A percentile compares a stretch with the other conserved stretches of the same genome.
Conservation (phyloP, 2,797 vertebrate species). For the Pseudotriccus pelzelni region DNA sequence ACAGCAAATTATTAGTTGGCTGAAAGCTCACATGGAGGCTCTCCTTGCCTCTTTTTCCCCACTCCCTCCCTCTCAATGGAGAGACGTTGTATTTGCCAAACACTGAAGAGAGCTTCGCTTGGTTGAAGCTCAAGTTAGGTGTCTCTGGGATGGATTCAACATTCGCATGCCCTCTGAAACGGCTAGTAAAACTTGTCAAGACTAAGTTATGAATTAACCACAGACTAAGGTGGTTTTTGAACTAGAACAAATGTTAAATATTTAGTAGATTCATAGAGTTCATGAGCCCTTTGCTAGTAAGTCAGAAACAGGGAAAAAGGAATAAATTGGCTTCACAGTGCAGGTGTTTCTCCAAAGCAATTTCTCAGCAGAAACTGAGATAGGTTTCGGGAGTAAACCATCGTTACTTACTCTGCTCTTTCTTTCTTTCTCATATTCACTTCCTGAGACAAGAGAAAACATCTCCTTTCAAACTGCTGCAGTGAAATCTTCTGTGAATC, state of each 20-base stretch:
- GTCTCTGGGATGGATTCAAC: background rate
- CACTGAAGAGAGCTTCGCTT: background rate
- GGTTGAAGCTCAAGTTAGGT: background rate
- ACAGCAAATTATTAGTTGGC: background rate
- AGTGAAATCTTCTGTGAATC: background rate
- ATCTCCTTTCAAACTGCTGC: background rate
- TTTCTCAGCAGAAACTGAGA: background rate
- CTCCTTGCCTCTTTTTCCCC: accelerated
- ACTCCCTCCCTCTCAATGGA: background rate
- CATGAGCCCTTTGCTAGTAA: background rate
- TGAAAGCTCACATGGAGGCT: background rate
- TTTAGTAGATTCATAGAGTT: background rate
- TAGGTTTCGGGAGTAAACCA: background rate
- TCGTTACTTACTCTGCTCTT: background rate
- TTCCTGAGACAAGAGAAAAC: background rate
- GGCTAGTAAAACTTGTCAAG: background rate
- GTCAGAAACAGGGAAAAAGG: background rate
- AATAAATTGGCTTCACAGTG: background rate
- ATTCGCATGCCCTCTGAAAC: background rate
- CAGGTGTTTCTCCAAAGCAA: background rate
- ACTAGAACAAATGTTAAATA: background rate
- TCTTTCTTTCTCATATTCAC: background rate
- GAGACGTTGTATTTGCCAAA: background rate
- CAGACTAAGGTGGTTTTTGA: background rate
- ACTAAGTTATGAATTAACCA: background rate